phyloP scores from a whole-genome alignment of 2,797 vertebrate genomes.

The Macroramphosus scolopax region DNA sequence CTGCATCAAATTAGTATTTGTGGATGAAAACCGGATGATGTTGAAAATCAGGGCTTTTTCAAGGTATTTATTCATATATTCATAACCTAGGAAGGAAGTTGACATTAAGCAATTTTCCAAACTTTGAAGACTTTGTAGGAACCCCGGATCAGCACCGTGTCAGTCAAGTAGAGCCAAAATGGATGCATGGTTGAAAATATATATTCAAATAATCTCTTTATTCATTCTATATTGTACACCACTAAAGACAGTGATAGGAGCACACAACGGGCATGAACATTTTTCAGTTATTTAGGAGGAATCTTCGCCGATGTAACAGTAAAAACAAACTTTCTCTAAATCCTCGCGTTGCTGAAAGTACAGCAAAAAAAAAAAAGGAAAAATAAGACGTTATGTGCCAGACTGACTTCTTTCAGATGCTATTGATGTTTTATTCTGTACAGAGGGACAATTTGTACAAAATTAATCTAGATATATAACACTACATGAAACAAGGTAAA shows the following conservation, averaged over 20 bases:
- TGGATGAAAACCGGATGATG: too few species aligned
- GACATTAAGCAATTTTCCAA: too few species aligned
- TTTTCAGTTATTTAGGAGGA: constrained; percentile 81
- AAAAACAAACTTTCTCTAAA: constrained; percentile 82
- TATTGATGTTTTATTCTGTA: constrained; percentile 95
- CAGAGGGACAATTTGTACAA: constrained; percentile 98
- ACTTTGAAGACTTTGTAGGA: too few species aligned
- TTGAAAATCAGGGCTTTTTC: too few species aligned
- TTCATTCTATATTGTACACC: constrained; percentile 89
- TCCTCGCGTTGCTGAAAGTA: constrained; percentile 73
- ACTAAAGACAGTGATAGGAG: constrained; percentile 87
- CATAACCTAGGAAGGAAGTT: too few species aligned
- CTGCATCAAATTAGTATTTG: too few species aligned
- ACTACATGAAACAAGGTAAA: constrained; percentile 97
- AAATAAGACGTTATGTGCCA: constrained; percentile 84
- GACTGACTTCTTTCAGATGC: constrained; percentile 88
- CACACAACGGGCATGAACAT: constrained; percentile 84
- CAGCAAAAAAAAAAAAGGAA: constrained; percentile 79
- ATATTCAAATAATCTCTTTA: constrained; percentile 92
- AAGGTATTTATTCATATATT: too few species aligned
- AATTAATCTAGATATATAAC: constrained; percentile 98
- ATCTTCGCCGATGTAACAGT: constrained; percentile 84
- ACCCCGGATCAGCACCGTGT: too few species aligned
- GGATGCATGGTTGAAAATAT: constrained; percentile 83
- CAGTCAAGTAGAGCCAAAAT: constrained; percentile 63